These are phyloP conservation scores for Chorisops tibialis DNA, from an alignment of 2,888 invertebrate genomes.

Conservation along the genomic window DNA sequence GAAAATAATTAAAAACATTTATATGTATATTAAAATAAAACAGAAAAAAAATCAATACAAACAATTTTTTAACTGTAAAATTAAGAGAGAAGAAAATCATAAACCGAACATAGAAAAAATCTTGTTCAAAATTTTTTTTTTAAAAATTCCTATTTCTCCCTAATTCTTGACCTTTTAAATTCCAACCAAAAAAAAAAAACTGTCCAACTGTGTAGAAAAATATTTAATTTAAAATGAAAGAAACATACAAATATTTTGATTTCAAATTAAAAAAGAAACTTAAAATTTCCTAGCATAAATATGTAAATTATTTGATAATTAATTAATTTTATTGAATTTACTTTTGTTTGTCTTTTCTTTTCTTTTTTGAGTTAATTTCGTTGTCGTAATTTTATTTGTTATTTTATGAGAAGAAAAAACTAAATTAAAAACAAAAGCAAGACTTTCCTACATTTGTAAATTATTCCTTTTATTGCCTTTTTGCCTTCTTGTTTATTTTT, in stretches of 20 bases:
- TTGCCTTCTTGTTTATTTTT: no score
- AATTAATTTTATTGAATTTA: background rate
- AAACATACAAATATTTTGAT: conserved; percentile 13
- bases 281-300: conserved; percentile 37
- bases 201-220: no score
- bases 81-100: conserved; percentile 1
- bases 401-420: background rate
- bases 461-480: no score
- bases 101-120: conserved; percentile 25
- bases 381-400: conserved; percentile 15
- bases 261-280: conserved; percentile 31
- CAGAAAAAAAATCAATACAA: conserved; percentile 32
- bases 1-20: conserved; percentile 24
- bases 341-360: background rate
- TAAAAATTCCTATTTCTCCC: no score
- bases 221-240: no score
- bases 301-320: conserved; percentile 31
- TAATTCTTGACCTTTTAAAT: conserved; percentile 31
- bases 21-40: conserved; percentile 23
- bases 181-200: conserved; percentile 18
- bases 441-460: no score
- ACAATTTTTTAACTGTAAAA: conserved; percentile 15
- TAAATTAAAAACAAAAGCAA: no score
- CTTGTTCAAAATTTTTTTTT: no score
- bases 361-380: conserved; percentile 6